Evolutionary conservation across 1,140 invertebrate species (phyloP).

Genomic region (Drosophila orosa): DNA sequence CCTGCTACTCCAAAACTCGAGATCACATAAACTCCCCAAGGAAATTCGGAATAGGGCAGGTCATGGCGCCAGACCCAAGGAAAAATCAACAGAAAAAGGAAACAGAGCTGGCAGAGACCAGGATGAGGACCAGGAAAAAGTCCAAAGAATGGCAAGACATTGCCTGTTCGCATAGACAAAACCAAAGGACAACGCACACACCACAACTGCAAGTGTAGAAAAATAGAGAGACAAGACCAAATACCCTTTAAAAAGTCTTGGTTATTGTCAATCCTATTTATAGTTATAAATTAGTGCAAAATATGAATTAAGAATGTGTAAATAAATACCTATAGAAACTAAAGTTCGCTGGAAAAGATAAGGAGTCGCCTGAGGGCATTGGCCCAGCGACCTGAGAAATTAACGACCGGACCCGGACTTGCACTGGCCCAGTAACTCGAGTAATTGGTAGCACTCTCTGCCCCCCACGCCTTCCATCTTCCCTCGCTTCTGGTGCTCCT

Average conservation of each 20-base stretch:
- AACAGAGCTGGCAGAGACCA: conserved; percentile 28
- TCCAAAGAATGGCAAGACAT: conserved; percentile 36
- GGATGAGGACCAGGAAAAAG: neutral
- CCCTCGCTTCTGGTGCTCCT: neutral
- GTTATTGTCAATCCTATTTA: too few species aligned
- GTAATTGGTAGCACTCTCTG: conserved; percentile 66
- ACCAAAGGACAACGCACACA: conserved; percentile 53
- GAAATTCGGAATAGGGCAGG: conserved; percentile 21
- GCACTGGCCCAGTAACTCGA: conserved; percentile 68
- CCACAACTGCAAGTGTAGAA: conserved; percentile 19
- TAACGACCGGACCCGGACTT: conserved; percentile 30
- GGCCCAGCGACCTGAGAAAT: conserved; percentile 7
- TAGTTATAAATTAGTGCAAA: neutral
- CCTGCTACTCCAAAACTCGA: too few species aligned
- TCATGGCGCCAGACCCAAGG: conserved; percentile 56
- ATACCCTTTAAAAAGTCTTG: neutral
- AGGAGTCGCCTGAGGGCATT: neutral
- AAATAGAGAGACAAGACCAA: neutral
- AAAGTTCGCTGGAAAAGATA: neutral
- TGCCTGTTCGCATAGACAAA: conserved; percentile 39
- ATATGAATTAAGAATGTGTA: too few species aligned
- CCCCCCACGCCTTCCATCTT: neutral
- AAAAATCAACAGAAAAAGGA: conserved; percentile 73
- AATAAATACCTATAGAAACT: neutral
- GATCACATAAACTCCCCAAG: conserved; percentile 23